Percentiles rank a stretch among this genome's conserved stretches.
phyloP scores from a whole-genome alignment of 2,888 invertebrate species.

The Amphipoea oculea region DNA sequence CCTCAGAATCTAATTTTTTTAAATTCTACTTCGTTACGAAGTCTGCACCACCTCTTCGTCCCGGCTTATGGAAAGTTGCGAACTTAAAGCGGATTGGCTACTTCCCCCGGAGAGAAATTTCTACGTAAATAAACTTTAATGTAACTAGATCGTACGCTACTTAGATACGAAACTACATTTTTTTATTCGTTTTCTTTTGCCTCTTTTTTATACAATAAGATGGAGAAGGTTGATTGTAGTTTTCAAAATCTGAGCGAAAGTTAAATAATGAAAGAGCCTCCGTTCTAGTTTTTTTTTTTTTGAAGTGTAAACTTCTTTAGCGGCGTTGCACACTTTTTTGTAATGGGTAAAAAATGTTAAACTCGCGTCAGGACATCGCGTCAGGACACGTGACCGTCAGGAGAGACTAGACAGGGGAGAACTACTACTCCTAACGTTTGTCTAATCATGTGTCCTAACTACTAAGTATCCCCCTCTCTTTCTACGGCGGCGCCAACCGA shows the following conservation, averaged over 20 bases:
- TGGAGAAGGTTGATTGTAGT: background rate
- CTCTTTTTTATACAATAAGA: background rate
- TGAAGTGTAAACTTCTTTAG: too few relatives aligned
- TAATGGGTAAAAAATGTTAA: too few relatives aligned
- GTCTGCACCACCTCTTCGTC: constrained; percentile 26
- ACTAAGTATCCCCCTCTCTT: too few relatives aligned
- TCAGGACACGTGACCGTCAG: too few relatives aligned
- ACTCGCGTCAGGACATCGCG: too few relatives aligned
- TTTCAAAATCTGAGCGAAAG: background rate
- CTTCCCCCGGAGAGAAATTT: constrained; percentile 42
- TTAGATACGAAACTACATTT: constrained; percentile 31
- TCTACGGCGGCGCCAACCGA: too few relatives aligned
- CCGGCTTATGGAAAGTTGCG: constrained; percentile 55
- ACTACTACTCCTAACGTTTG: too few relatives aligned
- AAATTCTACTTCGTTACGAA: constrained; percentile 43
- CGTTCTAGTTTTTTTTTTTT: background rate
- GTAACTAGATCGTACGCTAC: constrained; percentile 41
- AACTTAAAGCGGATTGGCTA: constrained; percentile 61
- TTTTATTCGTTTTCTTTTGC: constrained; percentile 22
- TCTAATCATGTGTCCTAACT: too few relatives aligned
- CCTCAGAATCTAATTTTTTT: constrained; percentile 56
- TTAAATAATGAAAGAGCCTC: background rate
- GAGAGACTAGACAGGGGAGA: too few relatives aligned
- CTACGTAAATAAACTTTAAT: constrained; percentile 51
- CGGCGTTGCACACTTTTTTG: too few relatives aligned